A percentile compares a stretch with the other conserved stretches of the same genome.
Evolutionary conservation across 1,140 invertebrate species (phyloP).

Genomic region (Ips typographus): DNA sequence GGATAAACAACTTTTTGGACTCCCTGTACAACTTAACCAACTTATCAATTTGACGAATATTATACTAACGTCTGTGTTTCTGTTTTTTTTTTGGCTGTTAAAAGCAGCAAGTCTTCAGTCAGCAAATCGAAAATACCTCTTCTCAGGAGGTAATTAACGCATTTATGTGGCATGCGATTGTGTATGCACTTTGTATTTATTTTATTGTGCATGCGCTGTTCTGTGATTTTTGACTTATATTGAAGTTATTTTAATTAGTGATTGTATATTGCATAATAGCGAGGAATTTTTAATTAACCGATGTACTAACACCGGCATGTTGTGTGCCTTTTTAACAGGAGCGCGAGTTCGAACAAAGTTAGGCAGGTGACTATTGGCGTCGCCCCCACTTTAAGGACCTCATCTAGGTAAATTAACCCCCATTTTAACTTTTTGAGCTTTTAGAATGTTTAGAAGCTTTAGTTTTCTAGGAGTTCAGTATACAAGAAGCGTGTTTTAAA

Average conservation of each 20-base stretch:
- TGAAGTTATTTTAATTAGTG: too few relatives aligned
- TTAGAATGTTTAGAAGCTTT: constrained; percentile 1
- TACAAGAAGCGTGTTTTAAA: too few relatives aligned
- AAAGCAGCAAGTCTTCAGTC: constrained; percentile 41
- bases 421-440: constrained; percentile 21
- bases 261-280: not conserved
- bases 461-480: not conserved
- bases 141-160: constrained; percentile 42
- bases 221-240: too few relatives aligned
- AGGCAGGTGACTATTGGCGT: constrained; percentile 50
- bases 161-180: too few relatives aligned
- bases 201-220: too few relatives aligned
- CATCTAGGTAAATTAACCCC: constrained; percentile 50
- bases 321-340: constrained; percentile 48
- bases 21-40: too few relatives aligned
- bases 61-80: constrained; percentile 31
- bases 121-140: constrained; percentile 49
- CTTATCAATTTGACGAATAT: too few relatives aligned
- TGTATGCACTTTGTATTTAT: too few relatives aligned
- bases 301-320: constrained; percentile 50
- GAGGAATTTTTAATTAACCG: constrained; percentile 27
- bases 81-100: constrained; percentile 37
- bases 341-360: constrained; percentile 49
- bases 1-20: too few relatives aligned
- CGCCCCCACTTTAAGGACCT: constrained; percentile 50